A percentile compares a stretch with the other conserved stretches of the same genome.
Conservation (phyloP, 1,140 invertebrate genomes). For the Latrodectus geometricus region DNA sequence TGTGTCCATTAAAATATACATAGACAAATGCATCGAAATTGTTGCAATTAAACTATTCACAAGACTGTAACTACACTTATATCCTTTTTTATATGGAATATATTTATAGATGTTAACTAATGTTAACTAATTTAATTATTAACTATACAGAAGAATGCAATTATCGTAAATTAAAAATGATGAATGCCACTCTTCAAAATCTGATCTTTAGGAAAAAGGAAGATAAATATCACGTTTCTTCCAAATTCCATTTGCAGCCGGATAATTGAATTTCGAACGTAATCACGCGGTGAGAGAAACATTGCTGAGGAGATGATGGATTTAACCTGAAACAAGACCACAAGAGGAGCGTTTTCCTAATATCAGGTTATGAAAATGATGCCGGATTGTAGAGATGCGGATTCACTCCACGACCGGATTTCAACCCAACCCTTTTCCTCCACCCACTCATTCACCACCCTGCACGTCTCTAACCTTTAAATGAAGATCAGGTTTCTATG, state of each 20-base stretch:
- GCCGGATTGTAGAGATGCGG: background rate
- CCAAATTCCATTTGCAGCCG: background rate
- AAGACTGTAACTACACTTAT: too few relatives aligned
- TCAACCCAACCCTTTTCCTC: background rate
- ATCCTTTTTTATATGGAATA: too few relatives aligned
- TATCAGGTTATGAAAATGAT: constrained; percentile 30
- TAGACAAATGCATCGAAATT: too few relatives aligned
- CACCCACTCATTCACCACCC: constrained; percentile 6
- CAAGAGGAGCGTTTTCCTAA: constrained; percentile 16
- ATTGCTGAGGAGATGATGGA: background rate
- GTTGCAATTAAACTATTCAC: too few relatives aligned
- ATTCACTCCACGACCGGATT: background rate
- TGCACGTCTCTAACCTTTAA: constrained; percentile 9
- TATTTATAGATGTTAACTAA: too few relatives aligned
- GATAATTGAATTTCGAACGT: constrained; percentile 1
- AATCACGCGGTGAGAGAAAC: background rate
- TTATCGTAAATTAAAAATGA: too few relatives aligned
- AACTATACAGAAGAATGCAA: too few relatives aligned
- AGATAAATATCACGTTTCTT: background rate
- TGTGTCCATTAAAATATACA: too few relatives aligned
- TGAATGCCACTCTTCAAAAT: too few relatives aligned
- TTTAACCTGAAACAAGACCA: constrained; percentile 32
- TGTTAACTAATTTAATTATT: too few relatives aligned
- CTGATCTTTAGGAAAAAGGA: too few relatives aligned
- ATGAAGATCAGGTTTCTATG: constrained; percentile 59